These are phyloP conservation scores for Antigone vipio DNA, from an alignment of 2,113 vertebrate genomes.

Conservation along the genomic window DNA sequence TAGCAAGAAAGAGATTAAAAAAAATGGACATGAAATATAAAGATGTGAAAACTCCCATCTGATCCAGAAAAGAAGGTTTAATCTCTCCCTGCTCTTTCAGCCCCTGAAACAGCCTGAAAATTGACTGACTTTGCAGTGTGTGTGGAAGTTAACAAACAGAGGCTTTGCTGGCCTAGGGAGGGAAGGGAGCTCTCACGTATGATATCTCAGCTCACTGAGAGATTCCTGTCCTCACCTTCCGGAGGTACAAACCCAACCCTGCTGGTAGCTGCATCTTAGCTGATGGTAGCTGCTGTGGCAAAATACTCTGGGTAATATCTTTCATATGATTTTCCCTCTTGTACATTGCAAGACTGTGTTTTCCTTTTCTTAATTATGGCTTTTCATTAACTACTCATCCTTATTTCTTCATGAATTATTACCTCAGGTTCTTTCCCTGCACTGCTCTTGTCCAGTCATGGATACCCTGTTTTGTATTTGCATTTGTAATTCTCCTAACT, in stretches of 20 bases:
- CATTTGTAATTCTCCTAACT: neutral
- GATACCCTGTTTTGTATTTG: neutral
- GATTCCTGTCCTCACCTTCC: neutral
- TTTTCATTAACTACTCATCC: slow-evolving; percentile 42
- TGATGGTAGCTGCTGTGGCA: neutral
- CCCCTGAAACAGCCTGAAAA: neutral
- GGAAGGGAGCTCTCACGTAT: neutral
- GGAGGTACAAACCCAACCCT: neutral
- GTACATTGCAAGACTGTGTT: neutral
- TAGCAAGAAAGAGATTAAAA: neutral
- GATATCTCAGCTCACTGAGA: neutral
- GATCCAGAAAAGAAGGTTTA: neutral
- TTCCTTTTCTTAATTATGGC: slow-evolving; percentile 27
- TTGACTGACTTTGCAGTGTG: neutral
- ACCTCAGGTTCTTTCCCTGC: neutral
- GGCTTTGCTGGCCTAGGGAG: neutral
- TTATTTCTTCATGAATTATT: slow-evolving; percentile 51
- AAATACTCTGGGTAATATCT: neutral
- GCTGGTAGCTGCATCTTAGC: neutral
- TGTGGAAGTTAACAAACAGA: neutral
- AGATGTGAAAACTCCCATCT: neutral
- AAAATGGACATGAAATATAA: neutral
- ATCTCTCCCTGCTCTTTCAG: neutral
- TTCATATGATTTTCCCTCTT: neutral
- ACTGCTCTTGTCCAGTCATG: neutral